Evolutionary conservation across 2,797 vertebrate species (phyloP).

Genomic region (Tolypeutes matacus): DNA sequence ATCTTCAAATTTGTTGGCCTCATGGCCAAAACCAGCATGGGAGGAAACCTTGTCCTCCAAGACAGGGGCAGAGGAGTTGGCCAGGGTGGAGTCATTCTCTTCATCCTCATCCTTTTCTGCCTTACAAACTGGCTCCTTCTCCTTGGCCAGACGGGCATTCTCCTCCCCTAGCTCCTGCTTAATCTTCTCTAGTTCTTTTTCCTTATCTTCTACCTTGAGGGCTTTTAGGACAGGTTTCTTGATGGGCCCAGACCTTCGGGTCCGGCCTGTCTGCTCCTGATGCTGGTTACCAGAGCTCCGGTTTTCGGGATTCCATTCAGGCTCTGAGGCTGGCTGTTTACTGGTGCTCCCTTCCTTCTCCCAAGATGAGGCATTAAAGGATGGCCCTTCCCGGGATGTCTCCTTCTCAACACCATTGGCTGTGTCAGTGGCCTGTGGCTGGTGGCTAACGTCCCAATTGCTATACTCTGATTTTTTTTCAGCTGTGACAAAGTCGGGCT

Average conservation of each 20-base stretch:
- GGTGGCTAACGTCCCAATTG: conserved; percentile 88
- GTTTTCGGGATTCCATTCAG: conserved; percentile 92
- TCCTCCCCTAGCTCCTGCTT: conserved; percentile 93
- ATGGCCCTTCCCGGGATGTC: conserved; percentile 88
- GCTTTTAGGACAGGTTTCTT: conserved; percentile 99
- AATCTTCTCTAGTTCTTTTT: conserved; percentile 95
- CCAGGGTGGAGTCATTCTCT: conserved; percentile 82
- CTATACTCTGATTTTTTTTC: conserved; percentile 91
- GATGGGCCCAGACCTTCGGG: conserved; percentile 95
- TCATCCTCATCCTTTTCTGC: conserved; percentile 75
- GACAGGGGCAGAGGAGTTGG: conserved; percentile 71
- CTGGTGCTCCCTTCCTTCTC: conserved; percentile 91
- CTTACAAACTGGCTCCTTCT: conserved; percentile 86
- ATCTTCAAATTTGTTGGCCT: conserved; percentile 89
- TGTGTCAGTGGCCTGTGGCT: conserved; percentile 89
- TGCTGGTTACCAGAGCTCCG: conserved; percentile 88
- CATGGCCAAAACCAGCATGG: conserved; percentile 76
- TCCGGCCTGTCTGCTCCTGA: conserved; percentile 91
- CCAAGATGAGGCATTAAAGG: conserved; percentile 90
- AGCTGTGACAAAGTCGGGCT: conserved; percentile 90
- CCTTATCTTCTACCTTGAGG: conserved; percentile 98
- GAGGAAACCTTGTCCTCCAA: conserved; percentile 90
- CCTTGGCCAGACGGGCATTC: conserved; percentile 84
- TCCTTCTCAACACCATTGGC: conserved; percentile 85
- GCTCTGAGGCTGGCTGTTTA: conserved; percentile 88